A percentile compares a stretch with the other conserved stretches of the same genome.
phyloP scores from a whole-genome alignment of 2,113 vertebrate species.

The Pitta sordida region DNA sequence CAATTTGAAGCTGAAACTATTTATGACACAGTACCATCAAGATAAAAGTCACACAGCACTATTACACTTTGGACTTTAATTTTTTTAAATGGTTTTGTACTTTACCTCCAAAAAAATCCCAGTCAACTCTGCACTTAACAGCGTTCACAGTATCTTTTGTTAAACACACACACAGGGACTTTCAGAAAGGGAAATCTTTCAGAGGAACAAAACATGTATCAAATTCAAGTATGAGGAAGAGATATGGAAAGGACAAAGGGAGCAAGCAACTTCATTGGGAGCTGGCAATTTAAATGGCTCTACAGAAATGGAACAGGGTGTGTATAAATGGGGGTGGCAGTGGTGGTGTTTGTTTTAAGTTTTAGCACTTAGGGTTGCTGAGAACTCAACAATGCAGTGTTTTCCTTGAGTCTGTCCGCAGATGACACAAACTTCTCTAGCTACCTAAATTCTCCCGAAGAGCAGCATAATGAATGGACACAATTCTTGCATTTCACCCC shows the following conservation, averaged over 20 bases:
- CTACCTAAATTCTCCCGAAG: neutral
- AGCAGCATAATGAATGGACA: neutral
- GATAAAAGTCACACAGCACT: conserved; percentile 61
- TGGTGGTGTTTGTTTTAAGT: conserved; percentile 14
- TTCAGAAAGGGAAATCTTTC: neutral
- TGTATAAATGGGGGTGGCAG: neutral
- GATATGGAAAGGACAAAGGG: conserved; percentile 17
- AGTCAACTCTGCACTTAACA: neutral
- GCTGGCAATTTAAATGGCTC: neutral
- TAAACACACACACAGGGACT: neutral
- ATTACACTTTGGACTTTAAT: conserved; percentile 70
- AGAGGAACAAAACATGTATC: neutral
- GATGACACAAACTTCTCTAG: neutral
- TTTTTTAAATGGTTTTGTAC: conserved; percentile 42
- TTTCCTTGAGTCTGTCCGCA: neutral
- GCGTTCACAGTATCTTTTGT: neutral
- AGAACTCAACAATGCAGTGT: neutral
- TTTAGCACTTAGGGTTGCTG: conserved; percentile 10
- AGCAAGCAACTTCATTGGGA: neutral
- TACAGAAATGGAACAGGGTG: conserved; percentile 24
- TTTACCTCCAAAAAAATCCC: conserved; percentile 55
- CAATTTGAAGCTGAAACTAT: conserved; percentile 65
- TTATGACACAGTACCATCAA: conserved; percentile 53
- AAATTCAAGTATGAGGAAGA: conserved; percentile 35
- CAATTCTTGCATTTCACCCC: neutral